These are phyloP conservation scores for Plebejus anna DNA, from an alignment of 2,888 invertebrate genomes.

Conservation along the genomic window DNA sequence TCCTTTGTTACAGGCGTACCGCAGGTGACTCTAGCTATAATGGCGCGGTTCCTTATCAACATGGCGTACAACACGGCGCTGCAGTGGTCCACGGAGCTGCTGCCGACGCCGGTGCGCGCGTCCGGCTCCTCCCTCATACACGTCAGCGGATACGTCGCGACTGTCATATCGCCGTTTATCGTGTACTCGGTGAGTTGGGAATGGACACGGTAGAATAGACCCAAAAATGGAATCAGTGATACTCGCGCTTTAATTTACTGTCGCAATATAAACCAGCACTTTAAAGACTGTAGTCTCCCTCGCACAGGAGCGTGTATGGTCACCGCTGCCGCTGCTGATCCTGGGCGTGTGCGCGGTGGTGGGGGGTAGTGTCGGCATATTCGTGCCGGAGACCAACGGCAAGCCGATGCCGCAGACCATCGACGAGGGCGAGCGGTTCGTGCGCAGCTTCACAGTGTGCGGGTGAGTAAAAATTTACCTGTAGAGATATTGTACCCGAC, in stretches of 20 bases:
- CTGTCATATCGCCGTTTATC: slow-evolving; percentile 64
- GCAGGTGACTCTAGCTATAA: slow-evolving; percentile 61
- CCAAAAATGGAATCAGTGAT: too few species aligned
- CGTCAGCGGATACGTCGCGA: slow-evolving; percentile 65
- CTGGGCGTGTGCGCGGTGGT: slow-evolving; percentile 52
- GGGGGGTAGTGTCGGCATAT: slow-evolving; percentile 48
- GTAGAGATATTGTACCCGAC: too few species aligned
- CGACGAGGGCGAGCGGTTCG: slow-evolving; percentile 60
- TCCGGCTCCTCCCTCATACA: slow-evolving; percentile 67
- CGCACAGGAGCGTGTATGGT: slow-evolving; percentile 59
- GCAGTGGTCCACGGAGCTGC: slow-evolving; percentile 69
- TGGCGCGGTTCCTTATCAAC: slow-evolving; percentile 69
- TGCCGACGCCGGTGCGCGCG: slow-evolving; percentile 67
- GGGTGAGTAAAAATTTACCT: slow-evolving; percentile 43
- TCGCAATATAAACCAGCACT: too few species aligned
- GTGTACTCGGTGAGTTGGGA: slow-evolving; percentile 60
- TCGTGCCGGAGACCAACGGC: slow-evolving; percentile 64
- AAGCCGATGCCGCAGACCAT: slow-evolving; percentile 65
- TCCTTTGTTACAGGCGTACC: slow-evolving; percentile 49
- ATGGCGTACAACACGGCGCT: slow-evolving; percentile 70
- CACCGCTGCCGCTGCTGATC: slow-evolving; percentile 55
- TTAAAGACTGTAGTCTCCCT: neutral
- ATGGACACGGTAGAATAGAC: too few species aligned
- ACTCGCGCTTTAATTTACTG: too few species aligned
- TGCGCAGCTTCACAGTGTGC: slow-evolving; percentile 53